Conservation (phyloP, 2,797 vertebrate species). For the Threskiornis aethiopicus region DNA sequence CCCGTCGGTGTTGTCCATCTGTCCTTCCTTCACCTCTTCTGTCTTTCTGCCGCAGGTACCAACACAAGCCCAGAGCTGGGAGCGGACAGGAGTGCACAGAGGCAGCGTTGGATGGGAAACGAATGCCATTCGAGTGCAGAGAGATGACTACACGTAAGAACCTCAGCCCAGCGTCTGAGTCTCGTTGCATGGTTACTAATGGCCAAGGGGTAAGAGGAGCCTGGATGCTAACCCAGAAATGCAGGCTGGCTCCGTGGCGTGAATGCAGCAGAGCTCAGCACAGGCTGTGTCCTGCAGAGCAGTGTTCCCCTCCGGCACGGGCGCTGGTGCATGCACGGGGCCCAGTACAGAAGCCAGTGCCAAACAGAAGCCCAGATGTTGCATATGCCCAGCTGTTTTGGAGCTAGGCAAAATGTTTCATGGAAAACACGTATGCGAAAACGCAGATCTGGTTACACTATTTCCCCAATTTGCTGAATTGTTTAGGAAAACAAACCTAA, state of each 20-base stretch:
- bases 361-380: not conserved
- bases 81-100: not conserved
- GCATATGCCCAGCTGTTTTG: not conserved
- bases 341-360: not conserved
- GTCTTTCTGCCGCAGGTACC: not conserved
- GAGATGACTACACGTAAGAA: not conserved
- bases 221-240: not conserved
- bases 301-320: not conserved
- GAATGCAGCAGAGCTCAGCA: not conserved
- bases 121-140: accelerated
- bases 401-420: not conserved
- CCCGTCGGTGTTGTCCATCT: not conserved
- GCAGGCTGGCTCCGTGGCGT: not conserved
- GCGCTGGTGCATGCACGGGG: not conserved
- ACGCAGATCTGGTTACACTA: not conserved
- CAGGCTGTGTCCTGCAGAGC: accelerated
- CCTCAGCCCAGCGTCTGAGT: not conserved
- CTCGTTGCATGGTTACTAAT: accelerated
- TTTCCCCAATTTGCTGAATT: not conserved
- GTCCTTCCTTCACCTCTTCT: not conserved
- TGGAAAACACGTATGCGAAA: not conserved
- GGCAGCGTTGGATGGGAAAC: not conserved
- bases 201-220: not conserved
- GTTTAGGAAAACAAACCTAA: slow-evolving; percentile 9
- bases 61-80: not conserved